Evolutionary conservation across 2,113 vertebrate genomes (phyloP).

Genomic region (Crotalus helleri): DNA sequence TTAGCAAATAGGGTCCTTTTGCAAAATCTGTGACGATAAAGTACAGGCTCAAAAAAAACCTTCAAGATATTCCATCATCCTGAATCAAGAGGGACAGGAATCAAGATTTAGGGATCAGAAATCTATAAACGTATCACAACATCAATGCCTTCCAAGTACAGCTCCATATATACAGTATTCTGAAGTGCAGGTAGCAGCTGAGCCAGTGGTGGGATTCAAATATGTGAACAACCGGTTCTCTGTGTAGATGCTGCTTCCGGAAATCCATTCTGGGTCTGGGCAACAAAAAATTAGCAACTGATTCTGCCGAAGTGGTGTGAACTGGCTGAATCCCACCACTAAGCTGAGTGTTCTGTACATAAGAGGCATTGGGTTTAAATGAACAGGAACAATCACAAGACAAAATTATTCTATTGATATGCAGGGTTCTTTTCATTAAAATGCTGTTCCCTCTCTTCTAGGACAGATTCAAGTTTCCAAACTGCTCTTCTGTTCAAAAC

Average conservation of each 20-base stretch:
- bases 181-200: not conserved
- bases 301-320: no score
- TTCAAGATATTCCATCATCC: not conserved
- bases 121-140: no score
- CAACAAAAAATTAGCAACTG: no score
- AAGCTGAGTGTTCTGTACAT: not conserved
- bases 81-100: no score
- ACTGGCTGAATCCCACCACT: no score
- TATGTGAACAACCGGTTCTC: no score
- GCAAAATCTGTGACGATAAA: not conserved
- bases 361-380: not conserved
- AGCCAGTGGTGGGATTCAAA: no score
- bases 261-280: no score
- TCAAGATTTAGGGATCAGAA: no score
- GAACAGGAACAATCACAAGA: not conserved
- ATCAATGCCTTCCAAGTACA: not conserved
- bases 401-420: not conserved
- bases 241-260: no score
- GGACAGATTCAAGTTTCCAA: not conserved
- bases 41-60: not conserved
- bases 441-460: not conserved
- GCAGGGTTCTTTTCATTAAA: not conserved
- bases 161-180: not conserved
- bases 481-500: not conserved
- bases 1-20: not conserved